Evolutionary conservation across 1,140 invertebrate species (phyloP).

Genomic region (Magallana ariakensis): DNA sequence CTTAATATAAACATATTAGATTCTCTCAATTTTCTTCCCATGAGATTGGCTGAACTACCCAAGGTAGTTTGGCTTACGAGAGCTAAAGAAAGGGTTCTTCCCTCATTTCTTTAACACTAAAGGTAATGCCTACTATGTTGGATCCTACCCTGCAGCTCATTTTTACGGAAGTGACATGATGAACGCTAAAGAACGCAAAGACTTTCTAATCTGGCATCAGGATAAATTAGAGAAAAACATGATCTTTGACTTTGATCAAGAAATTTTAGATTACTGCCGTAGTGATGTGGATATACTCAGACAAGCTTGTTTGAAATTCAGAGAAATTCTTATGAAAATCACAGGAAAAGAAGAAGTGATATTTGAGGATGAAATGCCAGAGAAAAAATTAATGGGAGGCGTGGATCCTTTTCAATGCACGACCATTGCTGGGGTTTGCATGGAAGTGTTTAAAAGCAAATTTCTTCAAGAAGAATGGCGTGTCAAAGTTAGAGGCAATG

Average conservation of each 20-base stretch:
- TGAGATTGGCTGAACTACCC: slow-evolving; percentile 46
- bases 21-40: slow-evolving; percentile 42
- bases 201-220: slow-evolving; percentile 55
- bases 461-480: slow-evolving; percentile 54
- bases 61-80: slow-evolving; percentile 42
- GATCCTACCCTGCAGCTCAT: slow-evolving; percentile 29
- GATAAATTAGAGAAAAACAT: background rate
- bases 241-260: slow-evolving; percentile 48
- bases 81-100: slow-evolving; percentile 58
- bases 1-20: slow-evolving; percentile 42
- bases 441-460: slow-evolving; percentile 51
- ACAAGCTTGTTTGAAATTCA: slow-evolving; percentile 50
- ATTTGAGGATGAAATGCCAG: slow-evolving; percentile 9
- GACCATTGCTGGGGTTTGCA: slow-evolving; percentile 58
- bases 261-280: slow-evolving; percentile 50
- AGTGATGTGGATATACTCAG: slow-evolving; percentile 54
- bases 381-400: background rate
- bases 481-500: slow-evolving; percentile 33
- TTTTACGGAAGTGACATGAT: slow-evolving; percentile 49
- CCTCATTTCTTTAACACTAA: slow-evolving; percentile 54
- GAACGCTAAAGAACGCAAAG: slow-evolving; percentile 18
- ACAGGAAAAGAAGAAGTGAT: slow-evolving; percentile 14
- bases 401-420: slow-evolving; percentile 56
- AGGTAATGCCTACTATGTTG: slow-evolving; percentile 47
- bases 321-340: slow-evolving; percentile 44